Percentiles rank a stretch among this genome's conserved stretches.
Evolutionary conservation across 2,888 invertebrate species (phyloP).

Genomic region (Meandrusa payeni): DNA sequence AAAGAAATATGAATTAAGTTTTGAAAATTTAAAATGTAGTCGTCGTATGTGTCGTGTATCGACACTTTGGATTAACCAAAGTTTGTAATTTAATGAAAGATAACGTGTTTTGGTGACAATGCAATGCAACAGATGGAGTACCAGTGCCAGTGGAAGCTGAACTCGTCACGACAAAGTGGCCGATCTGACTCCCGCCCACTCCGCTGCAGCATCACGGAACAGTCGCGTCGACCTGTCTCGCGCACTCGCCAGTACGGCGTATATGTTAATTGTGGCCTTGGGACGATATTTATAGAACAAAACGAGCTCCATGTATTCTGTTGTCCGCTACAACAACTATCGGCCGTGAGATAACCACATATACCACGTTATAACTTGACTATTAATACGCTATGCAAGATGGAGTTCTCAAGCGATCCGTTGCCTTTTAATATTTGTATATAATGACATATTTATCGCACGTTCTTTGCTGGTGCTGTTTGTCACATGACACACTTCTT

Average conservation of each 20-base stretch:
- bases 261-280: conserved; percentile 21
- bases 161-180: not conserved
- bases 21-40: too few species aligned
- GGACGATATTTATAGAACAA: not conserved
- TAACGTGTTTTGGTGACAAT: too few species aligned
- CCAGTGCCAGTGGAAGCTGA: not conserved
- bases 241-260: conserved; percentile 13
- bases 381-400: conserved; percentile 14
- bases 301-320: not conserved
- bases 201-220: not conserved
- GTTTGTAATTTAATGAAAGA: too few species aligned
- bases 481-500: too few species aligned
- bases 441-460: conserved; percentile 1
- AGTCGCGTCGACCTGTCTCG: not conserved
- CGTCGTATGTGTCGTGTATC: too few species aligned
- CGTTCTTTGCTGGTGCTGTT: too few species aligned
- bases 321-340: conserved; percentile 17
- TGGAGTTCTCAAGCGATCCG: conserved; percentile 3
- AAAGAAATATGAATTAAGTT: too few species aligned
- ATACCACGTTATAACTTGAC: conserved; percentile 25
- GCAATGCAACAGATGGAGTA: too few species aligned
- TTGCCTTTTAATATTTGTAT: not conserved
- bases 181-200: not conserved
- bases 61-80: too few species aligned
- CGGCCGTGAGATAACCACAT: conserved; percentile 31